phyloP scores from a whole-genome alignment of 2,797 vertebrate species.

The Sebastiscus tertius region DNA sequence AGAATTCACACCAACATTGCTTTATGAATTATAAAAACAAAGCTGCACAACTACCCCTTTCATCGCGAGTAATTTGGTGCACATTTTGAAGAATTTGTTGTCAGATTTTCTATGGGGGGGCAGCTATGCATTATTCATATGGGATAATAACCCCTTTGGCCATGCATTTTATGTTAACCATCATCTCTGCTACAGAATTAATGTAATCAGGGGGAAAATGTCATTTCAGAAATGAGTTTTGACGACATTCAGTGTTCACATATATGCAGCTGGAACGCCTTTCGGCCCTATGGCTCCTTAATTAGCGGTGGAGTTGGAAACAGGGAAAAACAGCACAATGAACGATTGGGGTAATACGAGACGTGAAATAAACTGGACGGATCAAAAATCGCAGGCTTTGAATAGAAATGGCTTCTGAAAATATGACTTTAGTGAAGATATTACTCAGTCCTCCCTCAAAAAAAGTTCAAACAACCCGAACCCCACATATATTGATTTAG shows the following conservation, averaged over 20 bases:
- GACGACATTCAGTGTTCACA: slow-evolving; percentile 62
- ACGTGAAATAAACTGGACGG: slow-evolving; percentile 41
- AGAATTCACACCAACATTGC: slow-evolving; percentile 57
- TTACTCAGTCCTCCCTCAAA: slow-evolving; percentile 45
- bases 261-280: slow-evolving; percentile 56
- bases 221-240: slow-evolving; percentile 56
- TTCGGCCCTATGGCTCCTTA: slow-evolving; percentile 69
- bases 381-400: slow-evolving; percentile 50
- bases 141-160: slow-evolving; percentile 54
- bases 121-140: slow-evolving; percentile 69
- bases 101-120: slow-evolving; percentile 49
- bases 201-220: slow-evolving; percentile 67
- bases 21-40: slow-evolving; percentile 69
- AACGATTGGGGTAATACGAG: slow-evolving; percentile 35
- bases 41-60: slow-evolving; percentile 55
- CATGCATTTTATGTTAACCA: slow-evolving; percentile 41
- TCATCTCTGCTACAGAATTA: slow-evolving; percentile 46
- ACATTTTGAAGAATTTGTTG: slow-evolving; percentile 60
- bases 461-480: slow-evolving; percentile 48
- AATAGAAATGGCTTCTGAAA: slow-evolving; percentile 56
- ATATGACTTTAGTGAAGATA: slow-evolving; percentile 47
- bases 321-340: slow-evolving; percentile 37
- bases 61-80: slow-evolving; percentile 47
- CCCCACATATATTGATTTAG: slow-evolving; percentile 63
- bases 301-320: slow-evolving; percentile 59